Evolutionary conservation across 1,140 invertebrate genomes (phyloP), one percentile per base, ranked within the genome.

Genomic region (Ceratina australensis): DNA sequence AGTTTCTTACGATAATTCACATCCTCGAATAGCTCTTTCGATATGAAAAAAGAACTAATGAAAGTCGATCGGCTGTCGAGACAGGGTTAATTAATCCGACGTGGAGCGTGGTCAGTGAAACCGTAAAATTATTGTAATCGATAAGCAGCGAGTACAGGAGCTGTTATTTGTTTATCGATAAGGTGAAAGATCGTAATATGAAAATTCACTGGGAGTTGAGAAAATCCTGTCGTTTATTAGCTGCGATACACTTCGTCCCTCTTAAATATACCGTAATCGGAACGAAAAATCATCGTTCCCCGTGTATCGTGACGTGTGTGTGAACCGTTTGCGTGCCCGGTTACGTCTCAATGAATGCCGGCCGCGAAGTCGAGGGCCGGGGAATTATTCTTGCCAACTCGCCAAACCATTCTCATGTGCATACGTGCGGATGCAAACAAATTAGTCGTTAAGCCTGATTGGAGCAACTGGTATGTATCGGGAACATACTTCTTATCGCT

Each of bases 341-440:
- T 83, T 83, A 83, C 75, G 63, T 83, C 75, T 83, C 81, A 83
- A 83, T 83, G 81, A 72, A 82, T 78, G 72, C 80, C 47, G 54
- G 33, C 67, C 67, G 76, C 80, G 50, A 78, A 82, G 79, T 78
- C 78, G 63, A 66, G 77, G 50, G 47, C 57, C 28, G 28, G 71
- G 57, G 57, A 77, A 77, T 71, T 77, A 77, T 71, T 61, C 67
- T 33, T n/a, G 16, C n/a, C 54, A 33, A 26, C 47, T 47, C 18
- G 20, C 18, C 24, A 15, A 24, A 52, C 63, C n/a, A 42, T 42
- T 5, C 33, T 42, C 10, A 42, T 42, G 10, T 42, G 10, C 33
- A 8, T 42, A 42, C 33, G 33, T 42, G 33, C 10, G 10, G 33
- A 33, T 61, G 60, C 69, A 76, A 76, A 76, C 73, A 76, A 76